Base-by-base conservation (phyloP, 2,113 vertebrate species). In the Philantomba maxwellii region DNA sequence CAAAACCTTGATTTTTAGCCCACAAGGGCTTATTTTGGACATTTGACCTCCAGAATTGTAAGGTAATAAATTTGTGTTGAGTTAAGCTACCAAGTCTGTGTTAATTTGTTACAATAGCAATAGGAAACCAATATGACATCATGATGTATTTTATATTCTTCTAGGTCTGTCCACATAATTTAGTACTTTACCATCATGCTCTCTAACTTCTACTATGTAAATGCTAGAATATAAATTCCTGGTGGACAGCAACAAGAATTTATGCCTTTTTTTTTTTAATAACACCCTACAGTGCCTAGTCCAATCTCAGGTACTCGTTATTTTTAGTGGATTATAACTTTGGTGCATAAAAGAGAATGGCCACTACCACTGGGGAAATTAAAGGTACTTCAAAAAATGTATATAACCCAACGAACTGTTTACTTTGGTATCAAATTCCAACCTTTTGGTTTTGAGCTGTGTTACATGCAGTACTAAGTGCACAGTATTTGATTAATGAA, bases 301-400 rank as follows among this genome's bases (percentile, higher is more conserved):
- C 26, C 4, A 73, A 6, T 95, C 28, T 78, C 81, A 85, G 75
- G 21, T 66, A 88, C 49, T 84, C n/a, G 66, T 13, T 64, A n/a
- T 91, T 93, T 93, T 53, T 14, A 91, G 87, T 85, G 21, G 51
- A n/a, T 95, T 73, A 53, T 91, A 64, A 49, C 43, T 91, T 90
- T 33, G 58, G 49, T 83, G 2, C 28, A 15, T 73, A 57, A 89
- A 89, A 90, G 55, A 60, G n/a, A 89, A 43, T 92, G 25, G 49
- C 14, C 15, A 70, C 43, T 58, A 73, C 21, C 26, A 87, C 7
- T 88, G 62, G 39, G n/a, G 19, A 75, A 57, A 89, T 78, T 36
- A 84, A 91, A 17, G 70, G 15, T 60, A 94, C 47, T 91, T 80
- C 30, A 17, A 96, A 94, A 91, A 51, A 94, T 17, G 82, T 23